Evolutionary conservation across 2,888 invertebrate genomes (phyloP), one percentile per base, ranked within the genome.

Genomic region (Drosophila lutescens): DNA sequence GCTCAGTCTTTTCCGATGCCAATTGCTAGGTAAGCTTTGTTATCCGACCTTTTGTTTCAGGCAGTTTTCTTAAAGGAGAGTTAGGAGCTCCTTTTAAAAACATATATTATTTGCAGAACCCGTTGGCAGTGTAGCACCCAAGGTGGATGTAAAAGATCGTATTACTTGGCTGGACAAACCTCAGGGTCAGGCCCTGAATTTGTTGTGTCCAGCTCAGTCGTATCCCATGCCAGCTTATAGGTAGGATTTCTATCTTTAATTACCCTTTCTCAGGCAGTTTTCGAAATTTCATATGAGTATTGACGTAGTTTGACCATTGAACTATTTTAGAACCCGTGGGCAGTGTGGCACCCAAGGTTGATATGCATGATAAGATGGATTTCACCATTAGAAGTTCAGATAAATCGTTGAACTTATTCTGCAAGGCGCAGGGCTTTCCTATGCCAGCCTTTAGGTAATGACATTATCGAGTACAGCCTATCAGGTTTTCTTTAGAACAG

Each of bases 191-290:
- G 93, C 94, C 87, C 93, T 96, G 89, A 95, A 94, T 63, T 92
- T 96, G 80, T 93, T 95, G 88, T 96, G 96, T 91, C 96, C 95
- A 90, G 95, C 96, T 68, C 96, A 96, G 93, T 96, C 95, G 75
- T 95, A 94, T 91, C 96, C 96, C 77, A 94, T 95, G 91, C 94
- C 94, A 75, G 91, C 93, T 74, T 94, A 93, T 93, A 89, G 91
- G 91, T 91, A 88, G 51, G 69, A 15, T 1, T 72, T 53, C 51
- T 49, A 91, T 76, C 83, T 13, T 20, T 2, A n/a, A n/a, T 91
- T 13, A 13, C n/a, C 12, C 15, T 12, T 12, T 32, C 57, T 55
- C 38, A 58, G 76, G 70, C 87, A 88, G 85, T 86, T 85, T 85
- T 77, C 34, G 6, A 23, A 8, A n/a, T n/a, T 15, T 0, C 8